phyloP scores from a whole-genome alignment of 1,140 invertebrate species.

The Pseudomyrmex pallidus region DNA sequence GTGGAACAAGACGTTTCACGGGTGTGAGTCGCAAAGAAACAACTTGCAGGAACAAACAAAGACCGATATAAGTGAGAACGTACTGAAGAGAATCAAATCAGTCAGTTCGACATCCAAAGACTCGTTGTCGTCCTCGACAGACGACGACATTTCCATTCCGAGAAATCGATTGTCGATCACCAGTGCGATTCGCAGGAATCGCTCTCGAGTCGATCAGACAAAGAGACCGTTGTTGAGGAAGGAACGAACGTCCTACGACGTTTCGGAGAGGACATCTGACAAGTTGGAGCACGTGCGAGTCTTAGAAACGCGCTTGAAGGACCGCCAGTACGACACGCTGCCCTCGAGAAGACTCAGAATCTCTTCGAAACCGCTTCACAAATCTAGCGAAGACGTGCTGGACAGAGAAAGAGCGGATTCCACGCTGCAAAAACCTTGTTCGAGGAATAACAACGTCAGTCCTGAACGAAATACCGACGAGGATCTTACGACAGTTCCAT shows the following conservation, averaged over 20 bases:
- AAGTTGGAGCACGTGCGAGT: slow-evolving; percentile 4
- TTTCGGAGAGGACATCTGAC: background rate
- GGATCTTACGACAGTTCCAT: background rate
- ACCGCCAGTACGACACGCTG: slow-evolving; percentile 79
- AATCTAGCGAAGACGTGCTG: slow-evolving; percentile 79
- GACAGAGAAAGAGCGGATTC: slow-evolving; percentile 70
- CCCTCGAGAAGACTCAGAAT: slow-evolving; percentile 72
- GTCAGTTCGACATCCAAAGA: slow-evolving; percentile 55
- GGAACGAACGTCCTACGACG: slow-evolving; percentile 15
- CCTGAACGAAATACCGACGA: slow-evolving; percentile 10
- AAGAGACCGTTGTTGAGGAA: slow-evolving; percentile 28
- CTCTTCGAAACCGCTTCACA: slow-evolving; percentile 74
- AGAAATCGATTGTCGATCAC: slow-evolving; percentile 59
- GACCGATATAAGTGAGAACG: background rate
- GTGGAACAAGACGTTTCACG: background rate
- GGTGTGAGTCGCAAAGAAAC: background rate
- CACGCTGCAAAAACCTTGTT: slow-evolving; percentile 65
- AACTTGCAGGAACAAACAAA: background rate
- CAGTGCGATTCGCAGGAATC: slow-evolving; percentile 72
- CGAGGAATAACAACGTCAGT: slow-evolving; percentile 69
- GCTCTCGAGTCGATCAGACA: slow-evolving; percentile 65
- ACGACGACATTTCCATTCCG: slow-evolving; percentile 62
- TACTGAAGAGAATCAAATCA: slow-evolving; percentile 26
- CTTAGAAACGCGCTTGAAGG: slow-evolving; percentile 16
- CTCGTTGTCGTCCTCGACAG: slow-evolving; percentile 63